phyloP scores from a whole-genome alignment of 2,888 invertebrate genomes.

The Euplagia quadripunctaria region DNA sequence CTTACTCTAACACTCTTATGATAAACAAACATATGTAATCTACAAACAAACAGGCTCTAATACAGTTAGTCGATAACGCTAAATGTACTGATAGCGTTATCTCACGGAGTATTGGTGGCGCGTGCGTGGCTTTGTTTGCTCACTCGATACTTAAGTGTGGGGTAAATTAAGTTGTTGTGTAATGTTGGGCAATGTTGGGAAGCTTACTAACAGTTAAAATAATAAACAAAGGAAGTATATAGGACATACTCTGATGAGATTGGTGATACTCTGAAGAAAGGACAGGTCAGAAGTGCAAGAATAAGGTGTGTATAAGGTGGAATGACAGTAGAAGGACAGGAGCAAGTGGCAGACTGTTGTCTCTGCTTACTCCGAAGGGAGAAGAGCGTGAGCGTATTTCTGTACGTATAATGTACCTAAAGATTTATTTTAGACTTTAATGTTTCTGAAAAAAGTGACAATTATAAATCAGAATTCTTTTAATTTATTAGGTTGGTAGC shows the following conservation, averaged over 20 bases:
- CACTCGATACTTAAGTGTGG: background rate
- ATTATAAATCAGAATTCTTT: no score
- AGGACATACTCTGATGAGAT: background rate
- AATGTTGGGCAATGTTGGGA: background rate
- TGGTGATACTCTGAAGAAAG: background rate
- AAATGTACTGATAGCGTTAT: conserved; percentile 48
- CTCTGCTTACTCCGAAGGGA: no score
- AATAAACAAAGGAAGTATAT: background rate
- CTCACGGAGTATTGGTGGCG: conserved; percentile 34
- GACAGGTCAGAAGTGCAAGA: no score
- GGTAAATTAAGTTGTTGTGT: conserved; percentile 2
- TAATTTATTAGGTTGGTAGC: no score
- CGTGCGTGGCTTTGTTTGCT: conserved; percentile 15
- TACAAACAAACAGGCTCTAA: conserved; percentile 44
- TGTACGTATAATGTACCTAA: no score
- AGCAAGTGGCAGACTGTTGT: no score
- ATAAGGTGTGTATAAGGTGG: no score
- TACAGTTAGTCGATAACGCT: conserved; percentile 47
- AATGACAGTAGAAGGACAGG: no score
- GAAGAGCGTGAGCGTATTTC: no score
- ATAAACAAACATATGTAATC: conserved; percentile 42
- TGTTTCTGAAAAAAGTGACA: no score
- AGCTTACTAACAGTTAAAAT: background rate
- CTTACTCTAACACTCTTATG: conserved; percentile 2
- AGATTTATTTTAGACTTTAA: no score